These are phyloP conservation scores for Gastrophryne carolinensis DNA, from an alignment of 2,797 vertebrate genomes.

Conservation along the genomic window DNA sequence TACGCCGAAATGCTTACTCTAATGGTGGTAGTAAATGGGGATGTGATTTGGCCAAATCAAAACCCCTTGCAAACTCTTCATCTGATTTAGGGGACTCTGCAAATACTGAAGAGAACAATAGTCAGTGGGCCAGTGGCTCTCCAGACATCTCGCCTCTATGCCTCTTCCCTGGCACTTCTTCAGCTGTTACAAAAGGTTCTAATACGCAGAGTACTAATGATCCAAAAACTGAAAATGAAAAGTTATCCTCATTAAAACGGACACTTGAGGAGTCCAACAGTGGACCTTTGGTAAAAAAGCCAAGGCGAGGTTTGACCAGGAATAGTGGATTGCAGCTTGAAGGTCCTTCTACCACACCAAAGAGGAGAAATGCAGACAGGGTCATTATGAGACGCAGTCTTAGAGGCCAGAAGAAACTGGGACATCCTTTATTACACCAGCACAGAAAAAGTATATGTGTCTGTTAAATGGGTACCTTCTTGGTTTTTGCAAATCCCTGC, in stretches of 20 bases:
- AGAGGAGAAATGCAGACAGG: constrained; percentile 67
- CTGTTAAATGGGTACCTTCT: constrained; percentile 69
- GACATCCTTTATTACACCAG: constrained; percentile 78
- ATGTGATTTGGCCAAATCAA: constrained; percentile 62
- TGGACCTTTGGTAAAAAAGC: constrained; percentile 71
- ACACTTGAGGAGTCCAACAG: constrained; percentile 76
- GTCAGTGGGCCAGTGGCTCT: constrained; percentile 66
- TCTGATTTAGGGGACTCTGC: constrained; percentile 55
- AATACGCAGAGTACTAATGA: constrained; percentile 61
- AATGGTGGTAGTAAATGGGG: constrained; percentile 64
- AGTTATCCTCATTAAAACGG: constrained; percentile 75
- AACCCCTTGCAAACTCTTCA: constrained; percentile 40
- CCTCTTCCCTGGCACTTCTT: constrained; percentile 65
- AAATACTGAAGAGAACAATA: constrained; percentile 64
- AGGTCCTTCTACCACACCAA: constrained; percentile 59
- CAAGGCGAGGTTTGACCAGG: constrained; percentile 59
- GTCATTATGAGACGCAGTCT: constrained; percentile 75
- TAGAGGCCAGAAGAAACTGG: constrained; percentile 83
- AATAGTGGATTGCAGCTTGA: constrained; percentile 52
- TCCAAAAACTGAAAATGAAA: constrained; percentile 70
- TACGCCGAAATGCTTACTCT: constrained; percentile 61
- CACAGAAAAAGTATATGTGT: constrained; percentile 88
- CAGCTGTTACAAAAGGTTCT: constrained; percentile 61
- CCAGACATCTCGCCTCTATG: constrained; percentile 60
- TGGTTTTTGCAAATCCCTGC: neutral